Evolutionary conservation across 1,140 invertebrate species (phyloP), one percentile per base, ranked within the genome.

Genomic region (Artemia franciscana): DNA sequence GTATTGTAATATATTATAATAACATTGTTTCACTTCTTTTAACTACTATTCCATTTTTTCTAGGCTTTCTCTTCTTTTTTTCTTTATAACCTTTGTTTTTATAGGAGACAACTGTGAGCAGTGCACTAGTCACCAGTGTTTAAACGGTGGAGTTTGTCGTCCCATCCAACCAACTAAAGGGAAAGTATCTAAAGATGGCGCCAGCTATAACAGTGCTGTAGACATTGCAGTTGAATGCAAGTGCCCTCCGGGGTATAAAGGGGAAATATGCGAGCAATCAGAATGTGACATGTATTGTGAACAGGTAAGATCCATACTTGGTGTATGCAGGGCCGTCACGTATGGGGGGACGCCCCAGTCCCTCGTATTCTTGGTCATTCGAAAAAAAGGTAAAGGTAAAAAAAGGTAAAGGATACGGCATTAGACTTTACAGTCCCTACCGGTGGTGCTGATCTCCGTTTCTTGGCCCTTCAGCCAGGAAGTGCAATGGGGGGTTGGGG

Each of bases 181-280:
- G 12, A 28, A 39, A 24, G 18, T n/a, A 21, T 26, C 57, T 3
- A 25, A 51, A 24, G 63, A 62, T 25, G 61, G 62, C 58, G 66
- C 66, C 24, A 63, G 67, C 26, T 59, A 62, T 58, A 64, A 58
- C 24, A 60, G 65, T 26, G 56, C 26, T 18, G 58, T 28, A 39
- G 60, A 27, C 7, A 58, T 58, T 5, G 63, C 39, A n/a, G 63
- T 59, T 7, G 63, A 65, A 2, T 78, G 77, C 67, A 62, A 62
- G 1, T 78, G 76, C 62, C 63, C 66, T 2, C 60, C 66, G 26
- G 74, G 74, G 0, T 76, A 68, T 63, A 63, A 64, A 51, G 76
- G 76, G 2, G 60, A 63, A 1, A 61, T 65, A 3, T 78, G 76
- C 67, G 73, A 78, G 59, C 66, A 67, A 2, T 70, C 72, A 58